phyloP scores from a whole-genome alignment of 2,113 vertebrate species.

The Shinisaurus crocodilurus region DNA sequence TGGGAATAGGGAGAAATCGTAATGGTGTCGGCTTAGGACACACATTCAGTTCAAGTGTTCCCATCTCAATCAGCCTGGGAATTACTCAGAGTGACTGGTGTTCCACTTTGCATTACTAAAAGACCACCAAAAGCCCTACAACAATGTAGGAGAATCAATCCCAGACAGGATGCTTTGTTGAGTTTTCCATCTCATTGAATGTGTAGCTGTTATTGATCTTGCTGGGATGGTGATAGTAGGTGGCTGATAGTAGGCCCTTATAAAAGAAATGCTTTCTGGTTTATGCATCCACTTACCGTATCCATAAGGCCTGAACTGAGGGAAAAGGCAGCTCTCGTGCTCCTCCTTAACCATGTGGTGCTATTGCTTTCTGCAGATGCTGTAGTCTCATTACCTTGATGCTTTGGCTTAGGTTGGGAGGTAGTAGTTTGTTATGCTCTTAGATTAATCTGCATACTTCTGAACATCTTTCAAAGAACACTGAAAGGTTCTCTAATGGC shows the following conservation, averaged over 20 bases:
- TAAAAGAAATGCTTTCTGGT: fast-evolving
- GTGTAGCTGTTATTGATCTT: fast-evolving
- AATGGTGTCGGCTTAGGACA: background rate
- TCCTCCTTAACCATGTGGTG: background rate
- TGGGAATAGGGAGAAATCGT: background rate
- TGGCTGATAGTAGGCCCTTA: background rate
- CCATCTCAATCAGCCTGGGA: fast-evolving
- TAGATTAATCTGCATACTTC: background rate
- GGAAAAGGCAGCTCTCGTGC: background rate
- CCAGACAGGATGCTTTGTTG: background rate
- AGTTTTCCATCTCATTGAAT: fast-evolving
- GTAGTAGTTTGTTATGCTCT: background rate
- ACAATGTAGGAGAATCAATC: fast-evolving
- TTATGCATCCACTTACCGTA: background rate
- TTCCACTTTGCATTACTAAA: fast-evolving
- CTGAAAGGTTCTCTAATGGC: background rate
- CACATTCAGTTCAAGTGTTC: background rate
- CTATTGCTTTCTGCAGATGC: background rate
- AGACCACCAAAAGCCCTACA: background rate
- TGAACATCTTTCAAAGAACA: background rate
- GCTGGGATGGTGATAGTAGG: background rate
- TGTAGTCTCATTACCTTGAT: background rate
- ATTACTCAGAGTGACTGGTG: fast-evolving
- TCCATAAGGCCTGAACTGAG: fast-evolving
- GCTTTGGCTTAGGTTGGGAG: background rate